A percentile compares a stretch with the other conserved stretches of the same genome.
phyloP scores from a whole-genome alignment of 2,888 invertebrate genomes.

The Epicampocera succincta region DNA sequence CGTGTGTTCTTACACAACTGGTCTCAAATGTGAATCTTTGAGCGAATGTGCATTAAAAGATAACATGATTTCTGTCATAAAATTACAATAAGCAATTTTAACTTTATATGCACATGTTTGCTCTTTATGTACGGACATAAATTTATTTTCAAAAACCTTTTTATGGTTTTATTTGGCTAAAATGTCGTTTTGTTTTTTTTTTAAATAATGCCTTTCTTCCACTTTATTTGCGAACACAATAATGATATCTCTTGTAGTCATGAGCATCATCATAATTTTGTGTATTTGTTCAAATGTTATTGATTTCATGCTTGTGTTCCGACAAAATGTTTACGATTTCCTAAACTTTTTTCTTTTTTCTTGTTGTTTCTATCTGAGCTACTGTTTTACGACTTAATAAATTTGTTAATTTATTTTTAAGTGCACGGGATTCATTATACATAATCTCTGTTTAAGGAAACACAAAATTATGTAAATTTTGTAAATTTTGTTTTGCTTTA shows the following conservation, averaged over 20 bases:
- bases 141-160: neutral
- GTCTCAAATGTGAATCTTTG: neutral
- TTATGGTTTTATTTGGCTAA: constrained; percentile 1
- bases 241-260: neutral
- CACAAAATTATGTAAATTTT: too few relatives aligned
- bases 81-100: constrained; percentile 18
- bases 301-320: constrained; percentile 1
- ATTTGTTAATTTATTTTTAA: constrained; percentile 31
- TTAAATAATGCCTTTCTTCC: too few relatives aligned
- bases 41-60: neutral
- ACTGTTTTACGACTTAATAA: too few relatives aligned
- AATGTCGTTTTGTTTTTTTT: neutral
- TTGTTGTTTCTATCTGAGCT: neutral
- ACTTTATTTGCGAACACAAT: neutral
- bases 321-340: constrained; percentile 4
- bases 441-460: constrained; percentile 5
- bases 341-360: neutral
- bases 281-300: constrained; percentile 3
- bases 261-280: constrained; percentile 26
- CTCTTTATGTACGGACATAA: neutral
- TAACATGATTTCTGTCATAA: constrained; percentile 2
- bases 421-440: neutral
- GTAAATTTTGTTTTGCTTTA: neutral
- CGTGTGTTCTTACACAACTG: too few relatives aligned
- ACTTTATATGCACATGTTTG: neutral